These are phyloP conservation scores for Forbesichthys papilliferus DNA, from an alignment of 2,113 vertebrate genomes.

Conservation along the genomic window DNA sequence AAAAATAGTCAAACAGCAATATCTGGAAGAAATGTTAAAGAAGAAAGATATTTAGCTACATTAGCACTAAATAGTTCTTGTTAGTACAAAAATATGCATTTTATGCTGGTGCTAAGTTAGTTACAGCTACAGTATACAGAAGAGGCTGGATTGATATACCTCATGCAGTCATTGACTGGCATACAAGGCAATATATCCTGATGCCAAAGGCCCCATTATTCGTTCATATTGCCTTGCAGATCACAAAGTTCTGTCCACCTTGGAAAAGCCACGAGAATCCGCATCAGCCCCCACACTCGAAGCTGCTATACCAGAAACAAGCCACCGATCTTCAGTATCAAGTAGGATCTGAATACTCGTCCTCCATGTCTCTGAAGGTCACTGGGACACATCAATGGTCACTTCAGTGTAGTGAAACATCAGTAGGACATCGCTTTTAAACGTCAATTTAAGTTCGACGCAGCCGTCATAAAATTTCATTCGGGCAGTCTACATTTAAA, in stretches of 20 bases:
- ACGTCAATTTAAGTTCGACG: too few species aligned
- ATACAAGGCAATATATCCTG: slow-evolving; percentile 25
- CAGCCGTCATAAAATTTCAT: too few species aligned
- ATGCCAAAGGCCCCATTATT: slow-evolving; percentile 42
- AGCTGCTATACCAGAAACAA: slow-evolving; percentile 89
- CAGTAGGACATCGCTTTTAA: not conserved
- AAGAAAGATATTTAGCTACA: slow-evolving; percentile 12
- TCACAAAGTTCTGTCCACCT: slow-evolving; percentile 87
- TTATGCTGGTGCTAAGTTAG: too few species aligned
- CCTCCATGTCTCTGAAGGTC: not conserved
- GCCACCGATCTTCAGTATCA: slow-evolving; percentile 91
- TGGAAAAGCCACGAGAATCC: slow-evolving; percentile 94
- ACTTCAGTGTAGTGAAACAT: not conserved
- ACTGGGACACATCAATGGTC: too few species aligned
- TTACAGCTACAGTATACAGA: too few species aligned
- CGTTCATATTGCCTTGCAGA: slow-evolving; percentile 79
- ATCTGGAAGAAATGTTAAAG: not conserved
- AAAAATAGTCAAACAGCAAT: not conserved
- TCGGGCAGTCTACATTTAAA: not conserved
- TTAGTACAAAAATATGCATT: too few species aligned
- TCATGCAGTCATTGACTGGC: not conserved
- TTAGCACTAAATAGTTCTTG: slow-evolving; percentile 9
- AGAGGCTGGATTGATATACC: not conserved
- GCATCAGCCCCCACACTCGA: slow-evolving; percentile 94
- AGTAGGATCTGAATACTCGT: slow-evolving; percentile 80